These are phyloP conservation scores for Meriones unguiculatus DNA, from an alignment of 2,113 vertebrate species.

Conservation along the genomic window DNA sequence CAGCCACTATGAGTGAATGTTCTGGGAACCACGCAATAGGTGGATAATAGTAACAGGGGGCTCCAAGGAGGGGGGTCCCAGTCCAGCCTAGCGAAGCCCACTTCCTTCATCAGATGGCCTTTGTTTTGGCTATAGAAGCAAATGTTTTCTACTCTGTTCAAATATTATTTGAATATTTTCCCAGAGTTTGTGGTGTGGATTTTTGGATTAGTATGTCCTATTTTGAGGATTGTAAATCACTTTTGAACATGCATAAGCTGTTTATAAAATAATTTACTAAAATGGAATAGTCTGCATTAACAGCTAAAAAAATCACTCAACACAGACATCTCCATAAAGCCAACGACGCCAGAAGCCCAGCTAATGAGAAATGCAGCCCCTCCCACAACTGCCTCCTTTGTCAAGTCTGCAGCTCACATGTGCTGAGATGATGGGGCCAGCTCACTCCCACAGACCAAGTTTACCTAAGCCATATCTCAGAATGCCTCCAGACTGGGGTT, in stretches of 20 bases:
- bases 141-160: neutral
- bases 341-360: neutral
- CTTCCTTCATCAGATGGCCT: neutral
- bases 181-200: neutral
- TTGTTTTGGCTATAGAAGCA: neutral
- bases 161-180: neutral
- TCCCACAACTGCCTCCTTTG: neutral
- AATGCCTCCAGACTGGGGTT: neutral
- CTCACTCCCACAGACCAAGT: neutral
- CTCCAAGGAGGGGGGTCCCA: too few species aligned
- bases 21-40: neutral
- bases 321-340: neutral
- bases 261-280: slow-evolving; percentile 32
- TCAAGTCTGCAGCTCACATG: rapidly evolving
- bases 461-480: neutral
- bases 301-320: neutral
- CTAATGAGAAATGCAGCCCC: neutral
- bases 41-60: neutral
- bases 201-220: neutral
- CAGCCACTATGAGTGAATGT: neutral
- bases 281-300: neutral
- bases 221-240: neutral
- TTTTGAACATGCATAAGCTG: neutral
- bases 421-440: rapidly evolving
- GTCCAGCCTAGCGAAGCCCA: neutral